These are phyloP conservation scores for Aspidapion aeneum DNA, from an alignment of 2,888 invertebrate genomes.

Conservation along the genomic window DNA sequence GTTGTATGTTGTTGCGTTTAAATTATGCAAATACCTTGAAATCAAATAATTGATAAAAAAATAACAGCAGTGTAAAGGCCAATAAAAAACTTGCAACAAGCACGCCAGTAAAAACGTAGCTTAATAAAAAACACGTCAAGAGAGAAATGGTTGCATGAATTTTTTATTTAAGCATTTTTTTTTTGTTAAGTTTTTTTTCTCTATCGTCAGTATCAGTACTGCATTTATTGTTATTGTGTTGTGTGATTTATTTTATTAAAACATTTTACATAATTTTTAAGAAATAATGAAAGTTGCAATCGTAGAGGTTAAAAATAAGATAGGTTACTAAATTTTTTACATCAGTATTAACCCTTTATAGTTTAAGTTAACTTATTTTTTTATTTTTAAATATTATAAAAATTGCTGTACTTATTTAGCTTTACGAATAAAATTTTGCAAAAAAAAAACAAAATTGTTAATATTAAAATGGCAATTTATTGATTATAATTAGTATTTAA, in stretches of 20 bases:
- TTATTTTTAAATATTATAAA: not conserved
- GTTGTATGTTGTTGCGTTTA: too few relatives aligned
- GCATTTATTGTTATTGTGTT: not conserved
- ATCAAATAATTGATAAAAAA: too few relatives aligned
- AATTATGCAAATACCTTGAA: too few relatives aligned
- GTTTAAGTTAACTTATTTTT: not conserved
- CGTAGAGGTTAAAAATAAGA: too few relatives aligned
- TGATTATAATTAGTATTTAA: not conserved
- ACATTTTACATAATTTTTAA: too few relatives aligned
- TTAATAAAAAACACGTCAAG: too few relatives aligned
- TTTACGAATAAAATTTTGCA: not conserved
- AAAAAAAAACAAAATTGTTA: not conserved
- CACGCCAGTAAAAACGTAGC: too few relatives aligned
- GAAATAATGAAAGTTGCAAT: too few relatives aligned
- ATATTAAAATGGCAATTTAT: not conserved
- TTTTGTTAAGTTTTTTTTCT: not conserved
- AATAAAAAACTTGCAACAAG: too few relatives aligned
- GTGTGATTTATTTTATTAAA: not conserved
- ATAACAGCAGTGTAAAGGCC: too few relatives aligned
- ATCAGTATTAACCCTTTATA: not conserved
- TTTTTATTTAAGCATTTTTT: too few relatives aligned
- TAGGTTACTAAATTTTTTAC: not conserved
- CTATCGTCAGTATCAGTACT: not conserved
- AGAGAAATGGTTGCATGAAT: too few relatives aligned
- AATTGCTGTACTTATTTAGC: not conserved